Evolutionary conservation across 2,888 invertebrate species (phyloP).

Genomic region (Clivina fossor): DNA sequence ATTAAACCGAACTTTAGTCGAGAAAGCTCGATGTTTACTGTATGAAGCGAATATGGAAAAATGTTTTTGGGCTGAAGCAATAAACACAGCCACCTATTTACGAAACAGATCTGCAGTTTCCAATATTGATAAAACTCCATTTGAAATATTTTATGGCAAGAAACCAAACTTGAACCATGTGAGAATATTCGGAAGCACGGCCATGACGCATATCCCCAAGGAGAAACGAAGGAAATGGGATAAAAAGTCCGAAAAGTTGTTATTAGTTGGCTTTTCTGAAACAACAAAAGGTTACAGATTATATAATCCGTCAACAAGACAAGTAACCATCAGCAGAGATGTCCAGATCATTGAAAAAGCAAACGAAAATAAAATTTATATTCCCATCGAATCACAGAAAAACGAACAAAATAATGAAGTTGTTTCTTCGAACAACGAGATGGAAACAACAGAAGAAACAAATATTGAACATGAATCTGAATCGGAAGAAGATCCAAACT

Average conservation of each 20-base stretch:
- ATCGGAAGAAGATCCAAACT: too few relatives aligned
- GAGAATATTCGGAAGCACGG: slow-evolving; percentile 34
- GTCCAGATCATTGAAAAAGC: background rate
- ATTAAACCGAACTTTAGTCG: slow-evolving; percentile 41
- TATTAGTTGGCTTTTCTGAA: slow-evolving; percentile 41
- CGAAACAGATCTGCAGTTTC: background rate
- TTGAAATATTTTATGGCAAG: slow-evolving; percentile 13
- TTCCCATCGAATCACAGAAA: too few relatives aligned
- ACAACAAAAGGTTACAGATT: slow-evolving; percentile 41
- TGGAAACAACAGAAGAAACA: too few relatives aligned
- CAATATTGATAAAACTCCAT: slow-evolving; percentile 31
- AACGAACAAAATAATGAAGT: too few relatives aligned
- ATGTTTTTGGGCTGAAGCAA: slow-evolving; percentile 43
- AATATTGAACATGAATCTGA: too few relatives aligned
- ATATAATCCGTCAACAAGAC: slow-evolving; percentile 36
- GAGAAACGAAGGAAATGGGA: slow-evolving; percentile 34
- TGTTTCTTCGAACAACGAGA: too few relatives aligned
- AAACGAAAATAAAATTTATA: background rate
- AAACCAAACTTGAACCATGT: slow-evolving; percentile 42
- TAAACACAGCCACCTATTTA: slow-evolving; percentile 8
- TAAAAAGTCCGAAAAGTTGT: slow-evolving; percentile 25
- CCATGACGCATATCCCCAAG: slow-evolving; percentile 30
- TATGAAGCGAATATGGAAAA: slow-evolving; percentile 30
- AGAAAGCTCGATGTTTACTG: slow-evolving; percentile 36
- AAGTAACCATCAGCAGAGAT: slow-evolving; percentile 35